These are phyloP conservation scores for Ips nitidus DNA, from an alignment of 1,140 invertebrate species.

Conservation along the genomic window DNA sequence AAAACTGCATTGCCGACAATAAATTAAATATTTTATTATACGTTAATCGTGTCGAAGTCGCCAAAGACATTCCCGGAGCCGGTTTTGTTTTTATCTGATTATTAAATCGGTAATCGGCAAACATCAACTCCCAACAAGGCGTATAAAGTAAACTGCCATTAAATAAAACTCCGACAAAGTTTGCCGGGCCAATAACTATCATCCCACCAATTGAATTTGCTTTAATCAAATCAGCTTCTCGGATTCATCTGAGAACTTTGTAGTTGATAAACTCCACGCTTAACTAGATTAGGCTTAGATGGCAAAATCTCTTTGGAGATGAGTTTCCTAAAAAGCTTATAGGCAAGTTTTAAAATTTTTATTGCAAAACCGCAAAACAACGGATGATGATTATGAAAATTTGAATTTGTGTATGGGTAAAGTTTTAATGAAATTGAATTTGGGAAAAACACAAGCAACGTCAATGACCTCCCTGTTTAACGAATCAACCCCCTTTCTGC, in stretches of 20 bases:
- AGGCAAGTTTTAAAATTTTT: too few species aligned
- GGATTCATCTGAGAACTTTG: conserved; percentile 15
- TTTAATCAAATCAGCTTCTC: conserved; percentile 23
- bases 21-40: background rate
- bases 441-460: background rate
- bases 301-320: conserved; percentile 2
- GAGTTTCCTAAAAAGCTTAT: too few species aligned
- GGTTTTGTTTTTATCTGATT: background rate
- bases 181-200: conserved; percentile 16
- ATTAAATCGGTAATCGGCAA: conserved; percentile 4
- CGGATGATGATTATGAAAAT: too few species aligned
- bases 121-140: conserved; percentile 5
- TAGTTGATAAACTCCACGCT: conserved; percentile 21
- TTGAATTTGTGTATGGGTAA: too few species aligned
- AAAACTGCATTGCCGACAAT: background rate
- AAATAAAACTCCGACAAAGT: conserved; percentile 18
- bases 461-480: conserved; percentile 3
- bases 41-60: background rate
- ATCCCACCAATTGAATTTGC: conserved; percentile 21
- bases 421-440: too few species aligned
- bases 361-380: too few species aligned
- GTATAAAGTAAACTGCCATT: conserved; percentile 14
- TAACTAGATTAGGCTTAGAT: conserved; percentile 17
- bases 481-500: background rate
- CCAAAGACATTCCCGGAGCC: background rate